phyloP scores from a whole-genome alignment of 2,888 invertebrate genomes.

The Drosophila ochracea region DNA sequence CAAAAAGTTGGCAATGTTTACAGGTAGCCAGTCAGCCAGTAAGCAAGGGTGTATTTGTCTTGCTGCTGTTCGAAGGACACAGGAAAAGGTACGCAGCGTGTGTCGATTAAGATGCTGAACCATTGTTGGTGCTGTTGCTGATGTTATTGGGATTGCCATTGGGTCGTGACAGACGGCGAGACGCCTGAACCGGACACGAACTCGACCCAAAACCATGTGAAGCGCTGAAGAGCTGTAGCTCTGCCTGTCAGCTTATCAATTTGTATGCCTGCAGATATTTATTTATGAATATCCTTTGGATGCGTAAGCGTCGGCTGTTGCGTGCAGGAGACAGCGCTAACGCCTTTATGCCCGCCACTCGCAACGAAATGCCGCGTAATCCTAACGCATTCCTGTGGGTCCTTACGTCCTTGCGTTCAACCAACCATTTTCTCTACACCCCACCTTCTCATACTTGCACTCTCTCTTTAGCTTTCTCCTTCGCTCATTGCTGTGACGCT shows the following conservation, averaged over 20 bases:
- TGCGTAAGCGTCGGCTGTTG: constrained; percentile 43
- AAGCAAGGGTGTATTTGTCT: constrained; percentile 51
- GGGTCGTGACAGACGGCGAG: constrained; percentile 61
- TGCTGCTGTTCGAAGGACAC: constrained; percentile 54
- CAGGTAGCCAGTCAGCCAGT: constrained; percentile 51
- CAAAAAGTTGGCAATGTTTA: constrained; percentile 67
- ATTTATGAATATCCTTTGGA: constrained; percentile 77
- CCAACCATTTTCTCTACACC: constrained; percentile 12
- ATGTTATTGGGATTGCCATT: constrained; percentile 40
- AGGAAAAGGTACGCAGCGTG: constrained; percentile 69
- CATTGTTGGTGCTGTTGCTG: constrained; percentile 30
- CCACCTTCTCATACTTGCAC: constrained; percentile 3
- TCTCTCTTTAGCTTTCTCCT: constrained; percentile 4
- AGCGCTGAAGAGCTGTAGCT: constrained; percentile 23
- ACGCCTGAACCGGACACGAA: constrained; percentile 19
- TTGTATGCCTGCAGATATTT: constrained; percentile 79
- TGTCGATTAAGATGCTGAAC: constrained; percentile 76
- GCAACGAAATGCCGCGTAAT: constrained; percentile 69
- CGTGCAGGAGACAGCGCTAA: constrained; percentile 32
- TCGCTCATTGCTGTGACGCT: constrained; percentile 12
- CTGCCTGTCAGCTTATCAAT: constrained; percentile 74
- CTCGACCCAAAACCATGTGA: constrained; percentile 3
- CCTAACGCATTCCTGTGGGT: constrained; percentile 71
- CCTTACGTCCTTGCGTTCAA: constrained; percentile 29
- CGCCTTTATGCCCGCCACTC: constrained; percentile 54